phyloP scores from a whole-genome alignment of 35 echinoderm and acorn worm genomes.

The Ophiothrix spiculata region DNA sequence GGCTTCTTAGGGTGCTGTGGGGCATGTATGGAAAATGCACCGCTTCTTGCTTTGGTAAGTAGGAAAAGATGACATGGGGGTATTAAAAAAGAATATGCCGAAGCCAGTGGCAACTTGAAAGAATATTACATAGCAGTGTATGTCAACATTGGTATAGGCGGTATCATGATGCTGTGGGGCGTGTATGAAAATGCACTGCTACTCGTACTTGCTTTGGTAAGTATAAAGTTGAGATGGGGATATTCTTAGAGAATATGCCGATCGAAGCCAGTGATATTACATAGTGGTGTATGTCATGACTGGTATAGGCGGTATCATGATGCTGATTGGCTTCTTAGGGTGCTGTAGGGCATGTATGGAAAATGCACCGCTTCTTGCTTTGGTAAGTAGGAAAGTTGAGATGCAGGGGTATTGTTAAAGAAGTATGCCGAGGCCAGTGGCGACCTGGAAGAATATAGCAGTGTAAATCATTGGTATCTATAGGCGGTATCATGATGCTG shows the following conservation, averaged over 20 bases:
- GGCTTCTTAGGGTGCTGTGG: constrained; percentile 97
- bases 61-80: too few species aligned
- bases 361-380: too few species aligned
- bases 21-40: constrained; percentile 82
- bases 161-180: constrained; percentile 93
- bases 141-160: constrained; percentile 80
- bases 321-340: too few species aligned
- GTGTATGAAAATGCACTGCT: constrained; percentile 84
- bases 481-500: too few species aligned
- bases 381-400: too few species aligned
- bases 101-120: constrained; percentile 62
- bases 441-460: constrained; percentile 88
- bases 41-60: constrained; percentile 78
- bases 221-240: too few species aligned
- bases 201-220: constrained; percentile 77
- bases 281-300: constrained; percentile 86
- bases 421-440: constrained; percentile 64
- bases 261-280: constrained; percentile 72
- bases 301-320: constrained; percentile 78
- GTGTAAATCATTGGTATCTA: constrained; percentile 76
- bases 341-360: too few species aligned
- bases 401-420: too few species aligned
- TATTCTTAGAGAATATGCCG: constrained; percentile 70
- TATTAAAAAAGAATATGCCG: constrained; percentile 67
- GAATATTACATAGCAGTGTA: constrained; percentile 95